Evolutionary conservation across 2,888 invertebrate species (phyloP).

Genomic region (Luffia ferchaultella): DNA sequence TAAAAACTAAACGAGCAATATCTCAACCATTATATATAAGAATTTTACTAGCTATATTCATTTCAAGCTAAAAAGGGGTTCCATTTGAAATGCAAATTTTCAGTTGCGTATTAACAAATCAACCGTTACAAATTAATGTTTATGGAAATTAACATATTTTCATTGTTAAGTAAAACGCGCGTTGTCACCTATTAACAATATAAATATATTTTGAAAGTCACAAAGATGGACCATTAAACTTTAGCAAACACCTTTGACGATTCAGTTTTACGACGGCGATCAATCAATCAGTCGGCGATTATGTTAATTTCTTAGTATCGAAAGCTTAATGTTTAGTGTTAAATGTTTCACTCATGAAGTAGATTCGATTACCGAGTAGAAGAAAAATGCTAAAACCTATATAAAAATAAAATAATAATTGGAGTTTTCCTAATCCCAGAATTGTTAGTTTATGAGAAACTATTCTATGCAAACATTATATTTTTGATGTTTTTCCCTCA

Average conservation of each 20-base stretch:
- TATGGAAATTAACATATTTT: conserved; percentile 54
- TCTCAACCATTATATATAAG: conserved; percentile 7
- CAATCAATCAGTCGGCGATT: conserved; percentile 30
- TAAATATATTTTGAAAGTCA: background rate
- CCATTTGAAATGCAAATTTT: conserved; percentile 54
- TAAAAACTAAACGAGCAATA: background rate
- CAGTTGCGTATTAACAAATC: conserved; percentile 53
- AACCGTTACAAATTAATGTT: conserved; percentile 65
- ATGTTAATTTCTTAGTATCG: background rate
- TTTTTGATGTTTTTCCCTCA: too few relatives aligned
- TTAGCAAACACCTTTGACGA: conserved; percentile 19
- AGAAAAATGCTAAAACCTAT: too few relatives aligned
- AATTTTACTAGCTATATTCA: conserved; percentile 43
- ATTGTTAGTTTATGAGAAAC: too few relatives aligned
- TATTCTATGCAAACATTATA: too few relatives aligned
- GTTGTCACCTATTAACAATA: background rate
- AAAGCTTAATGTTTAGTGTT: too few relatives aligned
- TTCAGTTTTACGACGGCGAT: conserved; percentile 49
- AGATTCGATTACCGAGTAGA: too few relatives aligned
- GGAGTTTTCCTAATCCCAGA: too few relatives aligned
- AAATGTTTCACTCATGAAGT: too few relatives aligned
- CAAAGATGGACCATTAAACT: background rate
- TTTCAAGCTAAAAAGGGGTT: conserved; percentile 23
- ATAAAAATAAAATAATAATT: too few relatives aligned
- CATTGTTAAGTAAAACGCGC: conserved; percentile 28